These are phyloP conservation scores for Aplysina aerophoba DNA, from an alignment of 37 sponge, comb jelly and placozoan species.

Conservation along the genomic window DNA sequence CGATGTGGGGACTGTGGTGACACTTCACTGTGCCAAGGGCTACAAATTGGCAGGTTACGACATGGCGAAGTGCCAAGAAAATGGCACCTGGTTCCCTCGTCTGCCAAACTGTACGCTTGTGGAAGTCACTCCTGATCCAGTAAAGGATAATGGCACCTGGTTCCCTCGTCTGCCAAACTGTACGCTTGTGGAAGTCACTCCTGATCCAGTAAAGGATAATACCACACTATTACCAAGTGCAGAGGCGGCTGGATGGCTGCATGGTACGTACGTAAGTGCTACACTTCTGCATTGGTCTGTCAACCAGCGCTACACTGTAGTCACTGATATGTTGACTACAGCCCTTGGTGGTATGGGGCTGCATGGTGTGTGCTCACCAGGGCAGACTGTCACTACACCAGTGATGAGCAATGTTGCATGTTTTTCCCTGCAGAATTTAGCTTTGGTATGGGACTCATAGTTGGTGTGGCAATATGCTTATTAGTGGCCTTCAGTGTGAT, in stretches of 20 bases:
- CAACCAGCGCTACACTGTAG: too few species aligned
- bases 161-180: too few species aligned
- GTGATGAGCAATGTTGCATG: not conserved
- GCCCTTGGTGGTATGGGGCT: too few species aligned
- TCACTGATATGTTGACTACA: too few species aligned
- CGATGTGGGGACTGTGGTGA: not conserved
- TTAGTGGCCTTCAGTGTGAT: too few species aligned
- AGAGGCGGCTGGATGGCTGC: too few species aligned
- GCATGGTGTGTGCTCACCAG: too few species aligned
- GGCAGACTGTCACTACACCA: too few species aligned
- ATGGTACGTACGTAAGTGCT: too few species aligned
- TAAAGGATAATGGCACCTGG: too few species aligned
- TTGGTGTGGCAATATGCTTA: not conserved
- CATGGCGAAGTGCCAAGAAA: not conserved
- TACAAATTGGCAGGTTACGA: not conserved
- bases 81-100: conserved; percentile 21
- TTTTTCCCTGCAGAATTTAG: not conserved
- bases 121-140: not conserved
- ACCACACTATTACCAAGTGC: not conserved
- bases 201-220: not conserved
- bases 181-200: not conserved
- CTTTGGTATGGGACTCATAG: not conserved
- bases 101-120: not conserved
- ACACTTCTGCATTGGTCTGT: too few species aligned
- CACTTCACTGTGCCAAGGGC: not conserved